Evolutionary conservation across 2,888 invertebrate genomes (phyloP).

Genomic region (Xestoiulus laeticollis): DNA sequence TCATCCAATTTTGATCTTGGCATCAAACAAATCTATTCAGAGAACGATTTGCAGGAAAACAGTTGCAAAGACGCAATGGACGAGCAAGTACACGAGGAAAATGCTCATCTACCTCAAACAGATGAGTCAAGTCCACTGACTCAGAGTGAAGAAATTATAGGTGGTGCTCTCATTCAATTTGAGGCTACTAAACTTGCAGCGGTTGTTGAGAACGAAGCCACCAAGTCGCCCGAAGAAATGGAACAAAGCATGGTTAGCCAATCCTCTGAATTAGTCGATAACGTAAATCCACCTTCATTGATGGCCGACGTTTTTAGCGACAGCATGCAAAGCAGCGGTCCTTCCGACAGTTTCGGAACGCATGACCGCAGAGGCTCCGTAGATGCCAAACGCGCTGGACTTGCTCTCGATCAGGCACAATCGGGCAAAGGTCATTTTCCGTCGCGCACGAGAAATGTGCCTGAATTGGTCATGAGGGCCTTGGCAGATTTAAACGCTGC

Average conservation of each 20-base stretch:
- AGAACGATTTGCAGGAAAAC: background rate
- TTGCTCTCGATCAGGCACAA: conserved; percentile 5
- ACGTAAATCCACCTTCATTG: conserved; percentile 79
- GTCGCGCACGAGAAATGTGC: conserved; percentile 56
- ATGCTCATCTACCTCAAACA: background rate
- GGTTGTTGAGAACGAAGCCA: conserved; percentile 57
- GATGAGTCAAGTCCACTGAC: conserved; percentile 4
- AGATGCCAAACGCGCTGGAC: background rate
- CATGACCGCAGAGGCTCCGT: conserved; percentile 51
- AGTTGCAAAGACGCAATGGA: background rate
- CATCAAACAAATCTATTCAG: background rate
- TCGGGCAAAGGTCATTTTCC: conserved; percentile 31
- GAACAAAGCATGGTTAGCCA: conserved; percentile 72
- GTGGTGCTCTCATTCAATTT: conserved; percentile 58
- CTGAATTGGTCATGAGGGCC: conserved; percentile 57
- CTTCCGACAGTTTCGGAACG: conserved; percentile 57
- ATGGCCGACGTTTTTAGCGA: conserved; percentile 72
- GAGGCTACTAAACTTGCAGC: conserved; percentile 77
- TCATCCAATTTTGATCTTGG: background rate
- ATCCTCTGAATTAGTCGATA: conserved; percentile 74
- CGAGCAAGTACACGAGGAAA: background rate
- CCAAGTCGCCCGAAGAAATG: conserved; percentile 62
- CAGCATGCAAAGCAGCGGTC: conserved; percentile 58
- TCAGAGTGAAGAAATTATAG: conserved; percentile 17
- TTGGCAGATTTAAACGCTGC: conserved; percentile 51